Base-by-base conservation (phyloP, 2,797 vertebrate species). In the Zalophus californianus region DNA sequence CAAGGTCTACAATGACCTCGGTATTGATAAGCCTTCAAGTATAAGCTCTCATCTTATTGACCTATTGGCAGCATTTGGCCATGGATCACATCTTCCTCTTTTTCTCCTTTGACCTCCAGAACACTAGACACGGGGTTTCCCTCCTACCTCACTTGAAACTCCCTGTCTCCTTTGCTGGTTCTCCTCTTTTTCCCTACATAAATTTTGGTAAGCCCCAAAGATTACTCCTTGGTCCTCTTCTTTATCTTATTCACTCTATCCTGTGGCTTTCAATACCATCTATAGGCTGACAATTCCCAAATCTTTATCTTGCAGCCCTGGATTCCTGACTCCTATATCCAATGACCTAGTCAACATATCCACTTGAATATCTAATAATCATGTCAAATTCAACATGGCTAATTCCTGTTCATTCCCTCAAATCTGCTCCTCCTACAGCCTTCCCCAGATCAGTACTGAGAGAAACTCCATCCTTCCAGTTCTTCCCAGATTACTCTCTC, bases 211-310 rank as follows among this genome's bases (percentile, higher is more conserved):
- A 66, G 29, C 10, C 50, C 66, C 16, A 12, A 15, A 29, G 13
- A 60, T 86, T 86, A 21, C 3, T 79, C 38, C 83, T 78, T 83
- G 35, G n/a, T 66, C 35, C 38, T 78, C 38, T 85, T 73, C 72
- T 95, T 21, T 66, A 66, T 79, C 25, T 11, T 60, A 87, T 77
- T 96, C 75, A 54, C 4, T 50, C n/a, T 90, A 85, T 16, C 58
- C 21, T 66, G n/a, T 84, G 41, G n/a, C 25, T 87, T 78, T 48
- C 92, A 92, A 96, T 92, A 84, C 18, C 73, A 91, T 85, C 73
- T 75, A 29, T 70, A 60, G 58, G 14, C 41, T 68, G 23, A 89
- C 11, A 68, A 56, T 80, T 73, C 25, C 50, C 25, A 90, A 86
- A 91, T 72, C 35, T 52, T 35, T 77, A 78, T 21, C 68, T 91